Conservation (phyloP, 2,797 vertebrate genomes). For the Champsocephalus gunnari region DNA sequence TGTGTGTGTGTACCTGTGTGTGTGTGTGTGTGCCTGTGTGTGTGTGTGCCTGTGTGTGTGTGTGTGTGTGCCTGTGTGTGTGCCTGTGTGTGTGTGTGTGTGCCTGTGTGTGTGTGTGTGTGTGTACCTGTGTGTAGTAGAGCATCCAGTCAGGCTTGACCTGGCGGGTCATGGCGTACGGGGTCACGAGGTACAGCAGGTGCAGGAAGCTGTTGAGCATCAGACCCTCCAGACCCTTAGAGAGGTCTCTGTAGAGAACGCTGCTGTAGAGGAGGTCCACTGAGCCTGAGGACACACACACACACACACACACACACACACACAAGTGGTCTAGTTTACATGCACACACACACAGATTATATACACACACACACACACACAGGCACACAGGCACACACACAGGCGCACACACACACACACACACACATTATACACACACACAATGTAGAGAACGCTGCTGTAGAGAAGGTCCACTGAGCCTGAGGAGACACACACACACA, state of each 20-base stretch:
- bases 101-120: too few relatives aligned
- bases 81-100: too few relatives aligned
- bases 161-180: conserved; percentile 89
- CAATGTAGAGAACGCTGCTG: background rate
- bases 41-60: too few relatives aligned
- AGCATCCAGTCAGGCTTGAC: conserved; percentile 94
- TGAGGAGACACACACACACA: background rate
- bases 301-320: background rate
- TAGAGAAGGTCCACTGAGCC: too few relatives aligned
- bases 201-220: conserved; percentile 92
- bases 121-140: conserved; percentile 92
- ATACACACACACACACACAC: background rate
- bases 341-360: too few relatives aligned
- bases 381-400: too few relatives aligned
- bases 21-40: too few relatives aligned
- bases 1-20: too few relatives aligned
- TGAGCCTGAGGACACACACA: conserved; percentile 82
- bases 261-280: conserved; percentile 90
- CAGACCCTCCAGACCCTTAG: conserved; percentile 91
- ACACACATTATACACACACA: background rate
- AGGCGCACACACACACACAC: background rate
- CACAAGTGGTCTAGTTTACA: too few relatives aligned
- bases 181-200: conserved; percentile 92
- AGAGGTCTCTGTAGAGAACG: conserved; percentile 90
- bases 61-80: too few relatives aligned